Evolutionary conservation across 2,113 vertebrate species (phyloP).

Genomic region (Guaruba guarouba): DNA sequence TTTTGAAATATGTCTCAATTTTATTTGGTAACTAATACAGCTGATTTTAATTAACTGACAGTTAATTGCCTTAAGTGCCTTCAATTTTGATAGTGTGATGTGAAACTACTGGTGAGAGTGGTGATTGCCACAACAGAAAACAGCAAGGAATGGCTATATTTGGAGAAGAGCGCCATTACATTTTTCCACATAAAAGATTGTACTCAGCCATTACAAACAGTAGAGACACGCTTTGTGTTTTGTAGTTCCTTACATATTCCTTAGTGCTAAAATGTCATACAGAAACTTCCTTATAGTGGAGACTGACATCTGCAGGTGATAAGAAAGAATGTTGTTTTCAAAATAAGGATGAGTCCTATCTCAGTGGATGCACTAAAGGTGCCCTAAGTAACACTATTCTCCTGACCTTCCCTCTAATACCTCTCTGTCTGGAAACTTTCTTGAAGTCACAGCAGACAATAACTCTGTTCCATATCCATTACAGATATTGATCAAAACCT

Average conservation of each 20-base stretch:
- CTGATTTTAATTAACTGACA: not conserved
- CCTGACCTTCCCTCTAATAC: not conserved
- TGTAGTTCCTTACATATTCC: not conserved
- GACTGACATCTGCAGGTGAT: not conserved
- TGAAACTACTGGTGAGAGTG: not conserved
- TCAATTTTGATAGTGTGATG: not conserved
- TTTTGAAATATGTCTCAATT: not conserved
- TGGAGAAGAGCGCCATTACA: not conserved
- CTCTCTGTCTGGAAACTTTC: not conserved
- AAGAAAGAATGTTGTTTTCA: not conserved
- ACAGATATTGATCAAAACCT: not conserved
- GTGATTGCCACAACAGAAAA: not conserved
- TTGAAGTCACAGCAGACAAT: not conserved
- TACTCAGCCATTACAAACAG: not conserved
- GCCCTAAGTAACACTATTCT: not conserved
- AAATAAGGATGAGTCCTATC: not conserved
- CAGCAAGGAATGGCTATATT: not conserved
- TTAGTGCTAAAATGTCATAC: not conserved
- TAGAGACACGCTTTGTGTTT: not conserved
- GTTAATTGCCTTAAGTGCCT: not conserved
- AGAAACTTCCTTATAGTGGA: not conserved
- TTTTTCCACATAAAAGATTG: not conserved
- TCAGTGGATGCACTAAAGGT: not conserved
- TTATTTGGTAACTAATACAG: not conserved
- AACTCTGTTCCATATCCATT: not conserved